Base-by-base conservation (phyloP, 2,113 vertebrate genomes). In the Echinops telfairi region DNA sequence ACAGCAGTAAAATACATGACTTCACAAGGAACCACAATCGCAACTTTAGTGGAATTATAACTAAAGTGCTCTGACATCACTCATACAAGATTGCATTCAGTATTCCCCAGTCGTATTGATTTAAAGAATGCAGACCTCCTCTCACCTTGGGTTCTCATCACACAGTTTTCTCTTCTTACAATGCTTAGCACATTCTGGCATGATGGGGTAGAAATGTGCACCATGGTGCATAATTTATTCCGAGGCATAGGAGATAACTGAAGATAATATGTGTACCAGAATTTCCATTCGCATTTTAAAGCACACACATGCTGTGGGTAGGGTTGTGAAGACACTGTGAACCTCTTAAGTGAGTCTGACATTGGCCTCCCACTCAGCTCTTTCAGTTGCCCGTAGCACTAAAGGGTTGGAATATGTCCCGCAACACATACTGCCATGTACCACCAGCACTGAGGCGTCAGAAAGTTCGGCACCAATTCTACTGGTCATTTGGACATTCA, bases 261-360 rank as follows among this genome's bases (percentile, higher is more conserved):
- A 80, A 87, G 7, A 40, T 78, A 85, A 66, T 66, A 62, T 29
- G 15, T 27, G 38, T 60, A 43, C 2, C 15, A 6, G 4, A 1
- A 1, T 57, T 36, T 2, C 27, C 14, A 38, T 53, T 62, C 79
- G 60, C 8, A 88, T 66, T 80, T 62, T 58, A 66, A n/a, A 36
- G 33, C 17, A 68, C 19, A 4, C 43, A 43, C 60, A 93, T 38
- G 14, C 16, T 53, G 23, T 6, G 68, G 17, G 25, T 11, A 71
- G 53, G 57, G 29, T 60, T 6, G 17, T 29, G 19, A 73, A 64
- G 20, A 29, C 3, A 15, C 62, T 33, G 47, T 5, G 31, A 7
- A 10, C 3, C 22, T 88, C 40, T 53, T 2, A 4, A 0, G n/a
- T n/a, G 1, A 0, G 19, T 27, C 12, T 9, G 8, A 3, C 8